Conservation (phyloP, 2,113 vertebrate species). For the Eurypyga helias region DNA sequence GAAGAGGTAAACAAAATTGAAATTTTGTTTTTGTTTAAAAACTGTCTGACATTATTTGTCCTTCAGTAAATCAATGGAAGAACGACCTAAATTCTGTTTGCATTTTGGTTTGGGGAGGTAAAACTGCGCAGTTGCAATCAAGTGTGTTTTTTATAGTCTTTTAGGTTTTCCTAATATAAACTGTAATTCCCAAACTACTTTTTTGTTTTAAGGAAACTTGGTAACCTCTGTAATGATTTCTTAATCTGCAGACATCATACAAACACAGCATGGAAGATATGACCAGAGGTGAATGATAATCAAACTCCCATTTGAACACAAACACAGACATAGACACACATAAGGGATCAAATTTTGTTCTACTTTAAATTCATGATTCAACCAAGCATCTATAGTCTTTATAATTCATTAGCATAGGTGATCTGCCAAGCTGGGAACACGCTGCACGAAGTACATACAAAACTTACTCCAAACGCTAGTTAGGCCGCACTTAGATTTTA, state of each 20-base stretch:
- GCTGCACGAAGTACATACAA: not conserved
- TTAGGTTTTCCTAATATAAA: not conserved
- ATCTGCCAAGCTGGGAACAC: not conserved
- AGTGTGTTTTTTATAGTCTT: not conserved
- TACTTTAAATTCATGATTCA: not conserved
- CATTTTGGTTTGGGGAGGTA: slow-evolving; percentile 19
- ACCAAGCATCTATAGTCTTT: not conserved
- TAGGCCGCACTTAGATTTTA: not conserved
- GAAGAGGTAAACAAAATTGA: slow-evolving; percentile 77
- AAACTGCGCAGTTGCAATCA: not conserved
- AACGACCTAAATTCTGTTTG: slow-evolving; percentile 37
- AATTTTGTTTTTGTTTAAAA: slow-evolving; percentile 70
- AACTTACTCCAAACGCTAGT: not conserved
- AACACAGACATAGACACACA: not conserved
- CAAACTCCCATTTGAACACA: not conserved
- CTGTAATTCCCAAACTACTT: not conserved
- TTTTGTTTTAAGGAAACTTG: not conserved
- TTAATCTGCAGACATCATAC: not conserved
- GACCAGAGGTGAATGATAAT: not conserved
- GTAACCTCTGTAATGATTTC: not conserved
- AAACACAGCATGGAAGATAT: not conserved
- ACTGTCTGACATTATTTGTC: slow-evolving; percentile 75
- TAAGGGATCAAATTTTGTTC: not conserved
- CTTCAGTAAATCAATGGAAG: slow-evolving; percentile 70
- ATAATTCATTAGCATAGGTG: not conserved